Evolutionary conservation across 1,140 invertebrate species (phyloP), one percentile per base, ranked within the genome.

Genomic region (Drosophila saltans): DNA sequence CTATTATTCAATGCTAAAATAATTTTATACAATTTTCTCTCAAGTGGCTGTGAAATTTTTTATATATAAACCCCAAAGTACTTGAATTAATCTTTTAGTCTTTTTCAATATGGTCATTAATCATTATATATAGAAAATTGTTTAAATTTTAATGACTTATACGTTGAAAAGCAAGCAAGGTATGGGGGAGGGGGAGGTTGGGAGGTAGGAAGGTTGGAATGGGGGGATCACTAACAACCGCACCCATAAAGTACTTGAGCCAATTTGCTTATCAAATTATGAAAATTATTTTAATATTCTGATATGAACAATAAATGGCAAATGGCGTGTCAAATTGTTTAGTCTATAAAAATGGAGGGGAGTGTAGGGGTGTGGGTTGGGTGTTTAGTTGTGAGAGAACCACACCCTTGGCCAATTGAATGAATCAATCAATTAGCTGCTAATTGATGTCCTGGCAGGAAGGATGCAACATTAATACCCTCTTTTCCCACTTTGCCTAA

Each of bases 191-290:
- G 0, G 16, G 16, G 16, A 16, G 16, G 16, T 0, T 0, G 16
- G 16, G 16, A 16, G 16, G 16, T 16, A 16, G 16, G 16, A 16
- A 0, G 0, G 16, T 0, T 16, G 16, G 16, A 16, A 16, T 16
- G 16, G 16, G 16, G 16, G 16, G 16, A 16, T 16, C 16, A 16
- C 16, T 16, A 16, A 4, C 3, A 9, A 9, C 11, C 41, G 11
- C 21, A 21, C 45, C 21, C 21, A 26, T 10, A 1, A 26, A 26
- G 45, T 52, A 26, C 21, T 52, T 52, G 21, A 52, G 45, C 21
- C 45, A 52, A 52, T 52, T 52, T 52, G 45, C 45, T 52, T 52
- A 52, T 52, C 45, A 52, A 52, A 52, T 52, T 52, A 52, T 52
- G 45, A 52, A 52, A 52, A 52, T 52, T 52, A 52, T 52, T 52